Evolutionary conservation across 1,140 invertebrate species (phyloP), one percentile per base, ranked within the genome.

Genomic region (Zophobas atratus): DNA sequence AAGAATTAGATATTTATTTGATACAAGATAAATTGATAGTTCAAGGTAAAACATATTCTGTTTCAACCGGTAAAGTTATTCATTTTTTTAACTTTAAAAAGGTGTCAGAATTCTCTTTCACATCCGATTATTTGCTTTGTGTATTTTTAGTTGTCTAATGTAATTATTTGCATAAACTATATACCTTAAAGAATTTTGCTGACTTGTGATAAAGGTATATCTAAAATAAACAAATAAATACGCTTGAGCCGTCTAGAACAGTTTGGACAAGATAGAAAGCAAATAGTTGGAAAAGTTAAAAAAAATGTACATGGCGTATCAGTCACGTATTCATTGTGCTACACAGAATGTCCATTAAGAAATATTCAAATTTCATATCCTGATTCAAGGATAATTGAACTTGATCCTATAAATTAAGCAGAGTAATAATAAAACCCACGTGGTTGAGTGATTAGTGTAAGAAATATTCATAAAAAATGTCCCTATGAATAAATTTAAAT

Each of bases 341-440:
- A 72, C 70, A 72, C 48, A 49, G 70, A 72, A 72, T 53, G 48
- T 72, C 70, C 70, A 72, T 72, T 72, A 72, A 56, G 70, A 51
- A 72, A 72, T 72, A 72, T 72, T 72, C 70, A 71, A 71, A 71
- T 71, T 48, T 71, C 70, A 72, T 72, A 75, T 63, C 55, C 73
- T 57, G 55, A 75, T 63, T 75, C 73, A 75, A 75, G 73, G 73
- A 75, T 75, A 75, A 55, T 46, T 49, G 55, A 75, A 75, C 55
- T 75, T 49, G 73, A 60, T 63, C 56, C 51, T 49, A 75, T 75
- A 75, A 75, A 74, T 74, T 55, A 48, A 74, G 53, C 49, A 51
- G 8, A 74, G 8, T 56, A 57, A 55, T 53, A 71, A 51, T 46
- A 60, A 60, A 60, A 46, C 73, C 55, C 73, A 63, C 73, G 56